Evolutionary conservation across 2,113 vertebrate species (phyloP), one percentile per base, ranked within the genome.

Genomic region (Centropus unirufus): DNA sequence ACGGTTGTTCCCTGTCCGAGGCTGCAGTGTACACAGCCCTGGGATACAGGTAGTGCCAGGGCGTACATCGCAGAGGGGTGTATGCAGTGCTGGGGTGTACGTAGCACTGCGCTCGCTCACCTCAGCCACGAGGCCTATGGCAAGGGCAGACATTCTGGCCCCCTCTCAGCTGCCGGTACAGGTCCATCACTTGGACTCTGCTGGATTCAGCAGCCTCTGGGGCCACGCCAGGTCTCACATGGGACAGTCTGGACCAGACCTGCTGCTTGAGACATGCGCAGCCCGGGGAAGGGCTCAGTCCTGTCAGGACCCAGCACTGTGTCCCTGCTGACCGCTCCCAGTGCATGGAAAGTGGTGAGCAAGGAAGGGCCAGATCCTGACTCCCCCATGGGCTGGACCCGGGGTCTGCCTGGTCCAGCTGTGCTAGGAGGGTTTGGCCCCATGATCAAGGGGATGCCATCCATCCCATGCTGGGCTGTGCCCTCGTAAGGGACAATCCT

Each of bases 291-390:
- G 27, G 18, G n/a, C 51, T n/a, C 40, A 17, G 12, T 20, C 29
- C 16, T 11, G 1, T 11, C 8, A 11, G 23, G 29, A 44, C 10
- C 8, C 6, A 15, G 12, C 0, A 0, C 30, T 0, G 1, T 10
- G 32, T 29, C 12, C 22, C 12, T 61, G 44, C 54, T 89, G 32
- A 39, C 23, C 29, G 16, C 7, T 1, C 3, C 2, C 27, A 39
- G 27, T 2, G 1, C 2, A 3, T 3, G 17, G 32, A 10, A 78
- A 59, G 24, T 2, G 16, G 9, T 8, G 44, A 21, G 12, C 10
- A 46, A 44, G 18, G 39, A 66, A 62, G 22, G 11, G 44, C 9
- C 39, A 15, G 47, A 22, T 21, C 36, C 16, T 32, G 42, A 36
- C 36, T 58, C 20, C 9, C 5, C 18, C 8, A 0, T 0, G 16